Evolutionary conservation across 2,888 invertebrate species (phyloP).

Genomic region (Cyaniris semiargus): DNA sequence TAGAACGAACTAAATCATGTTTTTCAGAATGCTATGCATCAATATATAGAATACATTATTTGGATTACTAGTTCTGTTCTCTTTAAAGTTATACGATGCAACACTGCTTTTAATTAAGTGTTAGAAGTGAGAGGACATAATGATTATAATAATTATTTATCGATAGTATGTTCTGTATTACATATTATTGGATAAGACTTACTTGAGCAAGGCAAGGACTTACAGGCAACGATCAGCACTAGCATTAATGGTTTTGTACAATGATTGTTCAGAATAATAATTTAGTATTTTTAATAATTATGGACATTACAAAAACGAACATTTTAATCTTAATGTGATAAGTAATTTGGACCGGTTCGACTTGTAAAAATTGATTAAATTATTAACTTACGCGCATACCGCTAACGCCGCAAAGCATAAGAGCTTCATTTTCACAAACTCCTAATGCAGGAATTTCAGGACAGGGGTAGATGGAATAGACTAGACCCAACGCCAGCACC

Average conservation of each 20-base stretch:
- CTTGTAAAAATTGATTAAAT: conserved; percentile 8
- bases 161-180: no score
- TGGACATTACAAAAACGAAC: background rate
- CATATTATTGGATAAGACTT: no score
- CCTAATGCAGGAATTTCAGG: background rate
- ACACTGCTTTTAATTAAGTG: background rate
- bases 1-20: conserved; percentile 4
- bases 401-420: conserved; percentile 1
- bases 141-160: no score
- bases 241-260: background rate
- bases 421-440: conserved; percentile 21
- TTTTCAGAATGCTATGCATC: background rate
- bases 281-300: background rate
- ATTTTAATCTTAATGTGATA: conserved; percentile 5
- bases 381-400: conserved; percentile 1
- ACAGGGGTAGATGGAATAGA: conserved; percentile 23
- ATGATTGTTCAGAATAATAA: background rate
- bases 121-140: background rate
- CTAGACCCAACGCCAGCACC: conserved; percentile 66
- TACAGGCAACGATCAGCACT: background rate
- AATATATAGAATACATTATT: background rate
- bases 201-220: no score
- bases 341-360: background rate
- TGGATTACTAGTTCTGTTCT: background rate
- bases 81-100: background rate